These are phyloP conservation scores for Pavo muticus DNA, from an alignment of 2,113 vertebrate genomes.

Conservation along the genomic window DNA sequence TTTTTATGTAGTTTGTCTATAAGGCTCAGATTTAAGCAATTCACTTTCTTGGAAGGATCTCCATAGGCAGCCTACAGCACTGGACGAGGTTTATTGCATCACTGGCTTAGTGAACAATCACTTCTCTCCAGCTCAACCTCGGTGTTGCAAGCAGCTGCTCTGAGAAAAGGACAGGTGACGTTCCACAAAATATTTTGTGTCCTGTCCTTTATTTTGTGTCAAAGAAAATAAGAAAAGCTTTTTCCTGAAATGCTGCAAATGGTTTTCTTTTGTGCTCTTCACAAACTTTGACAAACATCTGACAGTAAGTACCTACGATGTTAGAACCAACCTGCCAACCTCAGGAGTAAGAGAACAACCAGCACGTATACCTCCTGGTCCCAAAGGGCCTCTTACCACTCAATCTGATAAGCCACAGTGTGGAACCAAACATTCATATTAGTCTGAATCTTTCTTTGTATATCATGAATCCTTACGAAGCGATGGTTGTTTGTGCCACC, in stretches of 20 bases:
- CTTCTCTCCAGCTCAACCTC: background rate
- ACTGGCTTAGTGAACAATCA: background rate
- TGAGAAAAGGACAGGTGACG: background rate
- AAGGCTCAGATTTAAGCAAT: background rate
- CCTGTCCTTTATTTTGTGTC: background rate
- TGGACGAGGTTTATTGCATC: background rate
- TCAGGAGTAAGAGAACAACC: background rate
- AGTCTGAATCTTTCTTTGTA: background rate
- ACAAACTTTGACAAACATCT: background rate
- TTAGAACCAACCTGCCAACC: background rate
- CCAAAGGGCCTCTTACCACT: background rate
- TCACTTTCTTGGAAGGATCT: background rate
- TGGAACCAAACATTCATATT: accelerated
- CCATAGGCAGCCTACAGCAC: background rate
- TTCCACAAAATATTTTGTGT: background rate
- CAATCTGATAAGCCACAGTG: background rate
- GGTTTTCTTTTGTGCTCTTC: background rate
- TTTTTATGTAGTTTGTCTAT: background rate
- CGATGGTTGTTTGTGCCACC: background rate
- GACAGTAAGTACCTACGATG: background rate
- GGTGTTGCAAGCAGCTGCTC: background rate
- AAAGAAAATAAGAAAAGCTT: background rate
- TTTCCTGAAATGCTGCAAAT: background rate
- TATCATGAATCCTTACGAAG: accelerated
- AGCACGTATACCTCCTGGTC: background rate